Evolutionary conservation across 2,888 invertebrate species (phyloP), one percentile per base, ranked within the genome.

Genomic region (Cephus sareptanus): DNA sequence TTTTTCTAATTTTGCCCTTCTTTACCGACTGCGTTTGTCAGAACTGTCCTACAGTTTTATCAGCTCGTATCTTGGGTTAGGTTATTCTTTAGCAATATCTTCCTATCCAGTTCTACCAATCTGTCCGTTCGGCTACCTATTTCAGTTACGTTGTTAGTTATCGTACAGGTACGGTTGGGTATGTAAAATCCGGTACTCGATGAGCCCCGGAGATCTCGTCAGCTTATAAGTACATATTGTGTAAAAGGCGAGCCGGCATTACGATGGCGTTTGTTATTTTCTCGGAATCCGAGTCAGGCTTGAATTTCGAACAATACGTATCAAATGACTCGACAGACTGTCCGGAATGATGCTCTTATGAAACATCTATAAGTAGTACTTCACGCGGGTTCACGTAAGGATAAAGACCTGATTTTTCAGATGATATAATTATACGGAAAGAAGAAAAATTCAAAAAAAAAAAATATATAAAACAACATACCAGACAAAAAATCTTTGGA

Each of bases 291-390:
- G 74, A 77, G 75, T 75, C 77, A 71, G 75, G 77, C 71, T 78
- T 78, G 76, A 76, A 78, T 78, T 73, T 75, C 77, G 77, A 77
- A 78, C 78, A 78, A 78, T 78, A 76, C 78, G 56, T 78, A 78
- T 78, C 78, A 76, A 78, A 78, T 76, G 78, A 78, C 76, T 75
- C 76, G 78, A 77, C 77, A 75, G 69, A 56, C 40, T 77, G 40
- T 56, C 40, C 40, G 40, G 40, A 56, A 56, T 56, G 40, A 56
- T 56, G 40, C 40, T 56, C 40, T 56, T 56, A 23, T 56, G 40
- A 56, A 56, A 56, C 40, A 23, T 56, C 40, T 56, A 23, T 56
- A 56, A 56, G 40, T 56, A 56, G 23, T 56, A 23, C 40, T 56
- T 56, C 23, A 56, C 40, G 23, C 4, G 40, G 40, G 40, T 56